Conservation (phyloP, 2,113 vertebrate species). For the Nannobrachium achirus region DNA sequence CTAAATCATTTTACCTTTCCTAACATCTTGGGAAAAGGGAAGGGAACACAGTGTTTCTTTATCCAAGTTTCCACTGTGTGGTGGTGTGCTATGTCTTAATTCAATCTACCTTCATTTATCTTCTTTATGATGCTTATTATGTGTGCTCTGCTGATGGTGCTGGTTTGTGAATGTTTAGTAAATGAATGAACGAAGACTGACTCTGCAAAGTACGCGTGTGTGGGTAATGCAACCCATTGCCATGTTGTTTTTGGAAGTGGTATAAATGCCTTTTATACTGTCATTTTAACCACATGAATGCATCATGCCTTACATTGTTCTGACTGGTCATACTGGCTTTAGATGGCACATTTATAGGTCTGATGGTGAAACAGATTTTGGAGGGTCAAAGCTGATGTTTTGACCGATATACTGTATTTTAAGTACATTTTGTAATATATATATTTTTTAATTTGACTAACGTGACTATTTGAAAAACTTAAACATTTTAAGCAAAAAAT, state of each 20-base stretch:
- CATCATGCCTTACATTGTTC: too few species aligned
- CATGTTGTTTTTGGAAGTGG: too few species aligned
- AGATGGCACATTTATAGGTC: background rate
- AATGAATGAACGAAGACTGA: slow-evolving; percentile 1
- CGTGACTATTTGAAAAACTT: too few species aligned
- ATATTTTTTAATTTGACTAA: too few species aligned
- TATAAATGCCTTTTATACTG: slow-evolving; percentile 31
- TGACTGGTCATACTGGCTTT: slow-evolving; percentile 15
- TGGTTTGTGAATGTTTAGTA: slow-evolving; percentile 5
- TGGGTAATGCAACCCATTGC: background rate
- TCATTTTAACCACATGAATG: slow-evolving; percentile 5
- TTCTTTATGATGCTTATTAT: too few species aligned
- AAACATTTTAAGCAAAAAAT: too few species aligned
- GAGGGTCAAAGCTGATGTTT: too few species aligned
- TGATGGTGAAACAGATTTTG: too few species aligned
- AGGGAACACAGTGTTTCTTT: background rate
- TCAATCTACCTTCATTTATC: background rate
- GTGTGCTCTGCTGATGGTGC: background rate
- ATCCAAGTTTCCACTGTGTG: too few species aligned
- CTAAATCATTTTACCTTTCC: background rate
- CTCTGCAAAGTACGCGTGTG: background rate
- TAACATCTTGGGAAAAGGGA: background rate
- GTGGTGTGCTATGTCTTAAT: slow-evolving; percentile 1
- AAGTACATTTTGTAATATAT: too few species aligned
- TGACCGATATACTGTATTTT: too few species aligned